These are phyloP conservation scores for Helleia helle DNA, from an alignment of 2,888 invertebrate genomes.

Conservation along the genomic window DNA sequence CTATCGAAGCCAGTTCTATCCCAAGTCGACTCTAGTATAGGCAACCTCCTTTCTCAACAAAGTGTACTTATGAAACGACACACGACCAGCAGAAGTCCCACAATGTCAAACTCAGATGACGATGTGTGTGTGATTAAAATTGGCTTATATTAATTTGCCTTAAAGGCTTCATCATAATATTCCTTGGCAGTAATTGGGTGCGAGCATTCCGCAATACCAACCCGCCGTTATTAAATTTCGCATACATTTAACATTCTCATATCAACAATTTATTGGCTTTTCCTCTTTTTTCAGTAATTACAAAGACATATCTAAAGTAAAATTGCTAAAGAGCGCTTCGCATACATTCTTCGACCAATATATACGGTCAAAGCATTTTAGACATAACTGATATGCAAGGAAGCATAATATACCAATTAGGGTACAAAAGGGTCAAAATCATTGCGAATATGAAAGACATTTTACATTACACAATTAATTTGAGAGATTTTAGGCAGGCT, in stretches of 20 bases:
- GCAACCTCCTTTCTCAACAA: too few species aligned
- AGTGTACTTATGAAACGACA: too few species aligned
- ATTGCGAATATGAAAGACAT: too few species aligned
- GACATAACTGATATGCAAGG: not conserved
- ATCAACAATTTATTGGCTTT: not conserved
- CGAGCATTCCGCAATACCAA: not conserved
- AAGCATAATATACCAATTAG: too few species aligned
- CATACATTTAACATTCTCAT: not conserved
- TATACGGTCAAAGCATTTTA: not conserved
- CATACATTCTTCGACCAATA: not conserved
- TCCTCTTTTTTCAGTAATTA: not conserved
- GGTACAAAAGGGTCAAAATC: too few species aligned
- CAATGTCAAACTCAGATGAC: not conserved
- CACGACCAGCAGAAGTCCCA: too few species aligned
- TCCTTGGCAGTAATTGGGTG: not conserved
- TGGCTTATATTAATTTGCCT: not conserved
- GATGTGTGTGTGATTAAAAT: not conserved
- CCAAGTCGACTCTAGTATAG: too few species aligned
- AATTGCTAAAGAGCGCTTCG: not conserved
- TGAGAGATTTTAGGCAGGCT: too few species aligned
- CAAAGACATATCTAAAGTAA: not conserved
- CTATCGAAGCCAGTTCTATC: too few species aligned
- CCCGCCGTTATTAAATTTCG: not conserved
- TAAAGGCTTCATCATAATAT: not conserved
- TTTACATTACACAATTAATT: too few species aligned